A percentile compares a stretch with the other conserved stretches of the same genome.
phyloP scores from a whole-genome alignment of 2,113 vertebrate genomes.

The Podilymbus podiceps region DNA sequence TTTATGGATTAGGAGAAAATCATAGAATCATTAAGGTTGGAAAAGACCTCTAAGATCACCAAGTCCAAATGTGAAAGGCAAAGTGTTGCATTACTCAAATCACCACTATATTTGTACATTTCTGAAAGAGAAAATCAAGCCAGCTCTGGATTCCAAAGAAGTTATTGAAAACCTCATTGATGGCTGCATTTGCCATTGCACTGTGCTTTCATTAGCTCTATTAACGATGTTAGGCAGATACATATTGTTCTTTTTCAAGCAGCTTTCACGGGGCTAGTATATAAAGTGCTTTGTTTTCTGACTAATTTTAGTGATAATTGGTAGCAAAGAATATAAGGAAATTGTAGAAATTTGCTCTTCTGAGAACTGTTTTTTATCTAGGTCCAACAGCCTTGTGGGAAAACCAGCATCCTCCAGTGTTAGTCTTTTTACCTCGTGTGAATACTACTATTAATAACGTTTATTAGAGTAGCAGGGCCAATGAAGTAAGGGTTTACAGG shows the following conservation, averaged over 20 bases:
- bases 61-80: not conserved
- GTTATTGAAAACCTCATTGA: not conserved
- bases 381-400: not conserved
- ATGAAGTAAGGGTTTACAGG: not conserved
- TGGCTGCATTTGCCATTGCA: not conserved
- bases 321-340: not conserved
- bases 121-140: not conserved
- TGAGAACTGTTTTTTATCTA: not conserved
- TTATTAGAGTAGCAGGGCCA: not conserved
- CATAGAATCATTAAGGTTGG: no score
- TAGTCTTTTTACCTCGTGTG: not conserved
- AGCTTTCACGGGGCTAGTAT: not conserved
- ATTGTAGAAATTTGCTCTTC: not conserved
- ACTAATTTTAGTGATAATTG: not conserved
- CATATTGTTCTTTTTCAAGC: not conserved
- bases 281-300: not conserved
- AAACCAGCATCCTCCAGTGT: not conserved
- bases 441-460: no score
- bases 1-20: not conserved
- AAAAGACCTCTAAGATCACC: no score
- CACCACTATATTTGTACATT: not conserved
- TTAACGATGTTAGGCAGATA: not conserved
- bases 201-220: not conserved
- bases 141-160: not conserved
- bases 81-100: not conserved